Evolutionary conservation across 2,797 vertebrate genomes (phyloP).

Genomic region (Pachyuromys duprasi): DNA sequence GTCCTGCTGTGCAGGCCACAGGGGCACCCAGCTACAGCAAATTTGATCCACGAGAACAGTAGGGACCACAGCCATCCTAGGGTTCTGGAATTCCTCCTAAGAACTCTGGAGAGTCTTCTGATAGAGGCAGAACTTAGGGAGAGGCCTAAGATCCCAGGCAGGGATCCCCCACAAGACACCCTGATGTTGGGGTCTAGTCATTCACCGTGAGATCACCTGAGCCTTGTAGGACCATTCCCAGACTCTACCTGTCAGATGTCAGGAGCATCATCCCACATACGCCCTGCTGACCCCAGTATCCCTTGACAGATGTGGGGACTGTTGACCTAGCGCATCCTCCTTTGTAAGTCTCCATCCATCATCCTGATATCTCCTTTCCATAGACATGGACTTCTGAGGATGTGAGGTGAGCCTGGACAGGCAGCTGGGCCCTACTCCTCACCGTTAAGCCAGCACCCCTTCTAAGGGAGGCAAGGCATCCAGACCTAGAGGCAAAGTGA

Average conservation of each 20-base stretch:
- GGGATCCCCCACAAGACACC: accelerated
- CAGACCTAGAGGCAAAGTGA: neutral
- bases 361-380: neutral
- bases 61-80: neutral
- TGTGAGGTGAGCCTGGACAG: neutral
- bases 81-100: neutral
- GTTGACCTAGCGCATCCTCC: neutral
- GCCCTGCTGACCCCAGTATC: accelerated
- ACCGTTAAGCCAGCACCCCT: neutral
- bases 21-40: neutral
- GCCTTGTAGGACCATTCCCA: too few species aligned
- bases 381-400: neutral
- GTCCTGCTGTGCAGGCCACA: neutral
- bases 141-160: too few species aligned
- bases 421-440: neutral
- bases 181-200: neutral
- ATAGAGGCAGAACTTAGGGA: neutral
- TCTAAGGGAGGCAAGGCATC: neutral
- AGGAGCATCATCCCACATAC: too few species aligned
- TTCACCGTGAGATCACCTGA: neutral
- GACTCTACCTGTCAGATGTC: too few species aligned
- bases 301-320: neutral
- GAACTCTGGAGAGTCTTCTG: neutral
- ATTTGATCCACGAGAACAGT: accelerated
- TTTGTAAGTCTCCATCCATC: neutral